These are phyloP conservation scores for Nasonia giraulti DNA, from an alignment of 1,140 invertebrate genomes.

Conservation along the genomic window DNA sequence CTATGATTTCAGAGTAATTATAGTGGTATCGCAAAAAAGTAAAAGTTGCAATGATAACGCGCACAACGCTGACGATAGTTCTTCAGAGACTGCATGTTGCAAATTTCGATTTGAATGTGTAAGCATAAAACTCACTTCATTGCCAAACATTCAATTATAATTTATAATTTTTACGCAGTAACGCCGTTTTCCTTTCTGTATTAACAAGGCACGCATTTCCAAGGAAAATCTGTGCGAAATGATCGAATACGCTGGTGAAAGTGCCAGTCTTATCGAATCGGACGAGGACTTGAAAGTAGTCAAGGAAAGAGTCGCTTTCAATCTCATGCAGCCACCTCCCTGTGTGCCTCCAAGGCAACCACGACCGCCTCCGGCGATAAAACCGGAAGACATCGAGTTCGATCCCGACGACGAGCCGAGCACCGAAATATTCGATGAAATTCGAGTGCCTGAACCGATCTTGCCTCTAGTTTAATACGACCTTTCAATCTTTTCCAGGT, in stretches of 20 bases:
- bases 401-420: conserved; percentile 61
- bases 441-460: conserved; percentile 55
- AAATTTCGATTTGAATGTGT: background rate
- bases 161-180: too few species aligned
- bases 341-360: conserved; percentile 52
- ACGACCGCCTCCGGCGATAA: conserved; percentile 44
- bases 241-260: conserved; percentile 59
- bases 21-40: too few species aligned
- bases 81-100: too few species aligned
- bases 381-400: conserved; percentile 60
- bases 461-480: conserved; percentile 57
- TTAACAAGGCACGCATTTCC: conserved; percentile 21
- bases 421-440: conserved; percentile 51
- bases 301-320: conserved; percentile 59
- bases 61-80: too few species aligned
- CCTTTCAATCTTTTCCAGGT: background rate
- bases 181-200: too few species aligned
- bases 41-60: too few species aligned
- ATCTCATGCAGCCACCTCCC: conserved; percentile 57
- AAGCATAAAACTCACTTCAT: background rate
- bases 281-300: conserved; percentile 53
- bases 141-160: background rate
- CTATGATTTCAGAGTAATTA: too few species aligned
- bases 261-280: conserved; percentile 59
- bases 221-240: conserved; percentile 57